A percentile compares a stretch with the other conserved stretches of the same genome.
Evolutionary conservation across 2,888 invertebrate species (phyloP).

Genomic region (Adelphocoris suturalis): DNA sequence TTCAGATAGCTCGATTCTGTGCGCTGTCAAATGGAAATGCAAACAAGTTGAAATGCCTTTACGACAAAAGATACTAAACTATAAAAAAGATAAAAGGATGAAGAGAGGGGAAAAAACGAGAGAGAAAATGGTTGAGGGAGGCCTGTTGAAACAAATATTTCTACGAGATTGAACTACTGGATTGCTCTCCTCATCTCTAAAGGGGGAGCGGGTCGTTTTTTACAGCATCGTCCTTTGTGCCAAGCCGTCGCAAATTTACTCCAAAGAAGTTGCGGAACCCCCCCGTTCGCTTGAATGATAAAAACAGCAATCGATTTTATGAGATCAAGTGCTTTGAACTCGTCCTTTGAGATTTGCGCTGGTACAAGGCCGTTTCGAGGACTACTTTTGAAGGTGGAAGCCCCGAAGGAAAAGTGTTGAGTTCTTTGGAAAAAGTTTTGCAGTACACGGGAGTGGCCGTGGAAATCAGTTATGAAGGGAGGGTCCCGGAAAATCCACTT

Average conservation of each 20-base stretch:
- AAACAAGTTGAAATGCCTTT: not conserved
- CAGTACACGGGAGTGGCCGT: too few relatives aligned
- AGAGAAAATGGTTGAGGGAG: not conserved
- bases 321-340: not conserved
- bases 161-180: slow-evolving; percentile 1
- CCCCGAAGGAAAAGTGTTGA: not conserved
- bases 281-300: not conserved
- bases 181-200: not conserved
- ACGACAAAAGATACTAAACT: not conserved
- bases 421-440: not conserved
- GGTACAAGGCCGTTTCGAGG: not conserved
- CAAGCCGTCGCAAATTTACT: slow-evolving; percentile 1
- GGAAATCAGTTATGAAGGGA: too few relatives aligned
- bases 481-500: too few relatives aligned
- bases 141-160: not conserved
- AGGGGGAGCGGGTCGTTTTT: not conserved
- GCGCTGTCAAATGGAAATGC: not conserved
- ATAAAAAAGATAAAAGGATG: not conserved
- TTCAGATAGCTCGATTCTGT: not conserved
- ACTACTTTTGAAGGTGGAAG: not conserved
- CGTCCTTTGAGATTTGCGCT: not conserved
- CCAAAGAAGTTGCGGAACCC: not conserved
- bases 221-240: not conserved
- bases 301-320: not conserved
- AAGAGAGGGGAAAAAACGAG: not conserved